phyloP scores from a whole-genome alignment of 2,113 vertebrate species.

The Scomber japonicus region DNA sequence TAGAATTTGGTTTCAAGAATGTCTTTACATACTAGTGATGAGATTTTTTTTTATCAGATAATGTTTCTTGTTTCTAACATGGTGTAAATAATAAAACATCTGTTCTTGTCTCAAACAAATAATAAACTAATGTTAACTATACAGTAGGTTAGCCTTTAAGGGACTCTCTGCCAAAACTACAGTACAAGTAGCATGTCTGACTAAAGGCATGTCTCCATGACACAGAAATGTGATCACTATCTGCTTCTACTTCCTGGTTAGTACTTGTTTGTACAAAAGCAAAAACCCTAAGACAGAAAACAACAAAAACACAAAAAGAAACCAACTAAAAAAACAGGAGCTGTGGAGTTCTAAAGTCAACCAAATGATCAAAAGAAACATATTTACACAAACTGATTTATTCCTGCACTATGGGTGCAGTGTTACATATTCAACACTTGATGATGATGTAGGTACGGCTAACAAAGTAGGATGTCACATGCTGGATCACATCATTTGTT shows the following conservation, averaged over 20 bases:
- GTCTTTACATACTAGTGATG: too few species aligned
- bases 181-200: background rate
- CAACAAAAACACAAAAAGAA: too few species aligned
- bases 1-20: too few species aligned
- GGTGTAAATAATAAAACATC: too few species aligned
- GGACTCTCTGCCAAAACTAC: background rate
- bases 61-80: background rate
- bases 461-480: background rate
- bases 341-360: too few species aligned
- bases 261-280: background rate
- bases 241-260: conserved; percentile 26
- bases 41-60: too few species aligned
- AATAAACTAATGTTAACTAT: conserved; percentile 3
- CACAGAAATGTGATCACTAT: conserved; percentile 39
- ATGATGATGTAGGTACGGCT: background rate
- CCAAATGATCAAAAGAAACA: too few species aligned
- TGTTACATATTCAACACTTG: conserved; percentile 4
- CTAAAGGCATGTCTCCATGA: background rate
- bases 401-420: background rate
- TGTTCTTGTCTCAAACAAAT: background rate
- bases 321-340: too few species aligned
- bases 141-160: background rate
- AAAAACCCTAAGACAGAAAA: background rate
- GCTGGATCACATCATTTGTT: too few species aligned
- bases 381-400: too few species aligned